These are phyloP conservation scores for Ophioderma brevispina DNA, from an alignment of 35 echinoderm and acorn worm species.

Conservation along the genomic window DNA sequence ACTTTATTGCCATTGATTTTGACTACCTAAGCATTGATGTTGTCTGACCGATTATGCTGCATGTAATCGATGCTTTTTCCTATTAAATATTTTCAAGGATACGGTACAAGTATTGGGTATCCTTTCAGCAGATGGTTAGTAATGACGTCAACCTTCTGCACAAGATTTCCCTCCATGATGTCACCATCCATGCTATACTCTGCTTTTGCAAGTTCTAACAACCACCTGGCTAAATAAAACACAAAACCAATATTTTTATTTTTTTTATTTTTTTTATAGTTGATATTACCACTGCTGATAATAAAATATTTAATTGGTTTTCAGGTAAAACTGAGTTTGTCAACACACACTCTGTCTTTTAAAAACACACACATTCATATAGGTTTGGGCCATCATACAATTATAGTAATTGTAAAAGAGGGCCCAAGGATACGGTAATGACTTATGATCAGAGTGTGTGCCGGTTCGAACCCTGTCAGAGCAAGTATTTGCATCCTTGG, in stretches of 20 bases:
- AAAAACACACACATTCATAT: too few relatives aligned
- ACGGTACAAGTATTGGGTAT: constrained; percentile 68
- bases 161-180: constrained; percentile 15
- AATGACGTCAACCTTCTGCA: neutral
- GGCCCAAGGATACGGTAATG: too few relatives aligned
- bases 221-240: constrained; percentile 43
- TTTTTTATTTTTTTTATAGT: neutral
- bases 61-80: too few relatives aligned
- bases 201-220: constrained; percentile 19
- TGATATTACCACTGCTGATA: neutral
- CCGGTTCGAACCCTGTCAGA: too few relatives aligned
- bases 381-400: too few relatives aligned
- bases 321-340: neutral
- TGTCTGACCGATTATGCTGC: too few relatives aligned
- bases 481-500: too few relatives aligned
- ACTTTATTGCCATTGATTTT: too few relatives aligned
- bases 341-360: too few relatives aligned
- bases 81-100: constrained; percentile 60
- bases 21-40: too few relatives aligned
- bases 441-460: too few relatives aligned
- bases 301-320: neutral
- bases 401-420: too few relatives aligned
- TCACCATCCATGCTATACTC: neutral
- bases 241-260: neutral
- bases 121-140: constrained; percentile 39